Evolutionary conservation across 2,888 invertebrate species (phyloP).

Genomic region (Callyntrura guangdongensis): DNA sequence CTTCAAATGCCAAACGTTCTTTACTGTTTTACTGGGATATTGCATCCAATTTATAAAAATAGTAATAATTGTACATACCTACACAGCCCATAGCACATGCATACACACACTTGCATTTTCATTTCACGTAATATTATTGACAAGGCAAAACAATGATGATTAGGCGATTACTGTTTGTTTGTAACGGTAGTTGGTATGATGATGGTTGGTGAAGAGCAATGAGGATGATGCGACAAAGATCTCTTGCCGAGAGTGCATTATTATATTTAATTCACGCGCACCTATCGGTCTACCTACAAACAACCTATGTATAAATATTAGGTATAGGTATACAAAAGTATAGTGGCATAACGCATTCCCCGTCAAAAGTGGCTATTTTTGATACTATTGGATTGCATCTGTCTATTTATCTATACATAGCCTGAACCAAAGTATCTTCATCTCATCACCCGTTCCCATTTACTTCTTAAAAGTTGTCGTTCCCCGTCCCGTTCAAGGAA

Average conservation of each 20-base stretch:
- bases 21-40: not conserved
- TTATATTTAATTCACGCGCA: conserved; percentile 24
- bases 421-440: not conserved
- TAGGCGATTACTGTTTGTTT: conserved; percentile 43
- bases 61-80: not conserved
- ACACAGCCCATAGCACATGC: not conserved
- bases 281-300: not conserved
- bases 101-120: not conserved
- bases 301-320: not conserved
- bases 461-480: not conserved
- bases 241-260: conserved; percentile 8
- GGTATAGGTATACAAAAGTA: not conserved
- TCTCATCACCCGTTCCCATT: not conserved
- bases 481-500: conserved; percentile 44
- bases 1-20: conserved; percentile 12
- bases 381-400: not conserved
- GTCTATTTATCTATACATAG: not conserved
- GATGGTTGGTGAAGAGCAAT: conserved; percentile 20
- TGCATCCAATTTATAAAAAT: not conserved
- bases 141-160: conserved; percentile 33
- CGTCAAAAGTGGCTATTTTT: not conserved
- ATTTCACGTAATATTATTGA: conserved; percentile 16
- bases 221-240: conserved; percentile 16
- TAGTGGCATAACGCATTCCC: not conserved
- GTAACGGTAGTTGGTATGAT: conserved; percentile 23